phyloP scores from a whole-genome alignment of 2,797 vertebrate genomes.

The Allobates femoralis region DNA sequence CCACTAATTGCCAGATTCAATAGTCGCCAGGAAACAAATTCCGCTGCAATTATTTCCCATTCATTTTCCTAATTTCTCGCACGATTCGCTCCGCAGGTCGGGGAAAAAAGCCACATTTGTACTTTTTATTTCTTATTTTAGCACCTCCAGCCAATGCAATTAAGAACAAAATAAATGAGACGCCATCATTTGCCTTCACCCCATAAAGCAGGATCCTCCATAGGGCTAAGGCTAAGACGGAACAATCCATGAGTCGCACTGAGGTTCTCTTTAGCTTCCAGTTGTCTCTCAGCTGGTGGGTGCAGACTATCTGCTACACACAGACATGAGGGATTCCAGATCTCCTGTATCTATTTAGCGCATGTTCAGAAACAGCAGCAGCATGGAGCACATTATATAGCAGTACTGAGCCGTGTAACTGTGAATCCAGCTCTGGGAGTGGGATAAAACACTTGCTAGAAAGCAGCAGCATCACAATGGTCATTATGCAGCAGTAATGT shows the following conservation, averaged over 20 bases:
- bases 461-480: too few species aligned
- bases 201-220: slow-evolving; percentile 10
- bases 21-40: slow-evolving; percentile 10
- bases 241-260: not conserved
- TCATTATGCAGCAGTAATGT: too few species aligned
- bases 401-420: too few species aligned
- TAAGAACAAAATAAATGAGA: slow-evolving; percentile 1
- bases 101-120: not conserved
- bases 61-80: not conserved
- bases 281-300: too few species aligned
- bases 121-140: not conserved
- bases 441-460: too few species aligned
- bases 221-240: not conserved
- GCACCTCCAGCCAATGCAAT: slow-evolving; percentile 46
- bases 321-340: too few species aligned
- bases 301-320: too few species aligned
- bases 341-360: too few species aligned
- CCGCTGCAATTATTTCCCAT: slow-evolving; percentile 12
- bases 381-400: too few species aligned
- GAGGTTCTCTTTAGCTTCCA: not conserved
- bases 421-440: too few species aligned
- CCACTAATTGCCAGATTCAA: slow-evolving; percentile 19
- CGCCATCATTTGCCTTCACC: not conserved
- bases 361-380: too few species aligned
- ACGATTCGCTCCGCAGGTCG: not conserved